A percentile compares a stretch with the other conserved stretches of the same genome.
phyloP scores from a whole-genome alignment of 2,888 invertebrate species.

The Dynastes grantii region DNA sequence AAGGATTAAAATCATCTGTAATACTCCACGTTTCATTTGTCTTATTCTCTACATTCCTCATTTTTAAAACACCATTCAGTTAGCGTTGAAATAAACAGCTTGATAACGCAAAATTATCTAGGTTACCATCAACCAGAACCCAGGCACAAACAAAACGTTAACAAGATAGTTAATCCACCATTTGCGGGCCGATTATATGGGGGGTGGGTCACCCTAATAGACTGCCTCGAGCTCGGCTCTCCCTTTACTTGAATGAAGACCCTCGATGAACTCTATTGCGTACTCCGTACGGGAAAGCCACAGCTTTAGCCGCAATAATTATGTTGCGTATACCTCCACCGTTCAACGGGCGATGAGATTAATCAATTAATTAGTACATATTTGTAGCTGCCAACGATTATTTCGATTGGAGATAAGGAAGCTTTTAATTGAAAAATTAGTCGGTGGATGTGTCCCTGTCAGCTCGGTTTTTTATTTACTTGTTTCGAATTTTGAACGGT shows the following conservation, averaged over 20 bases:
- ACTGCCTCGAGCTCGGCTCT: constrained; percentile 36
- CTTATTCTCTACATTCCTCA: too few species aligned
- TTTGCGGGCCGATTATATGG: constrained; percentile 49
- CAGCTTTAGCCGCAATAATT: constrained; percentile 10
- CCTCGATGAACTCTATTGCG: neutral
- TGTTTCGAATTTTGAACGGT: constrained; percentile 16
- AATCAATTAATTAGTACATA: constrained; percentile 31
- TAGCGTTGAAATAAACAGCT: neutral
- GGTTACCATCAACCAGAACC: constrained; percentile 20
- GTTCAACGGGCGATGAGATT: neutral
- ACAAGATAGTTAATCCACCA: constrained; percentile 59
- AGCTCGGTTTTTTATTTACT: constrained; percentile 18
- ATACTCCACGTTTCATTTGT: too few species aligned
- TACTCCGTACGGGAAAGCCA: constrained; percentile 4
- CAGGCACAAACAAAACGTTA: constrained; percentile 58
- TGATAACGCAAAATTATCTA: constrained; percentile 13
- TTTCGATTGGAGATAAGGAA: constrained; percentile 18
- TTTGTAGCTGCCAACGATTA: neutral
- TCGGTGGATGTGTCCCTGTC: constrained; percentile 38
- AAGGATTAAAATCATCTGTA: too few species aligned
- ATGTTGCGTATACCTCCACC: constrained; percentile 5
- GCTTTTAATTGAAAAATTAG: constrained; percentile 20
- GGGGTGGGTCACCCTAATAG: constrained; percentile 55
- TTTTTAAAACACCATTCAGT: neutral
- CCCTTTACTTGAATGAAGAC: neutral